Conservation (phyloP, 2,113 vertebrate species). For the Anoplopoma fimbria region DNA sequence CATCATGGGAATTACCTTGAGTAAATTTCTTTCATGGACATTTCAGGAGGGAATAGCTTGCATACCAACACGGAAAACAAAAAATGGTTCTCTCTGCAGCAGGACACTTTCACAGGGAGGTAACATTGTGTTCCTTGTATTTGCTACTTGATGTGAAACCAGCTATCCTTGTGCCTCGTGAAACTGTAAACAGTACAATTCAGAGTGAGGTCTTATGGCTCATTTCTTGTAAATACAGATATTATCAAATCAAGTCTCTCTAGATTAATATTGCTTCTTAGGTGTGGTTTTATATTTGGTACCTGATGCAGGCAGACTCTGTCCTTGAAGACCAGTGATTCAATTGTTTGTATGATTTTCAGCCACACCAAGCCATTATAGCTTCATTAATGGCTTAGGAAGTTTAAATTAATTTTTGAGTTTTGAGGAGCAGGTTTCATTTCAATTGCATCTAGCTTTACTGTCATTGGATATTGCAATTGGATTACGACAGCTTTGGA, state of each 20-base stretch:
- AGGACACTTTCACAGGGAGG: not conserved
- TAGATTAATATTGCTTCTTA: not conserved
- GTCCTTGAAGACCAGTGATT: not conserved
- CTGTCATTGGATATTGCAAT: not conserved
- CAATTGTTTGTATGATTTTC: not conserved
- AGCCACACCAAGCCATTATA: not conserved
- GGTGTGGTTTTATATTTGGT: not conserved
- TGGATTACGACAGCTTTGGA: not conserved
- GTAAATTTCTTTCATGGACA: conserved; percentile 5
- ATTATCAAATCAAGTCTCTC: not conserved
- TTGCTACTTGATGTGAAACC: not conserved
- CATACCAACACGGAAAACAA: not conserved
- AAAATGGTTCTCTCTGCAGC: not conserved
- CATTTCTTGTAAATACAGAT: not conserved
- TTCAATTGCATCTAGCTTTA: not conserved
- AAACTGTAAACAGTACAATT: not conserved
- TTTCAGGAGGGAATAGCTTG: conserved; percentile 9
- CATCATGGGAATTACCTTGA: conserved; percentile 37
- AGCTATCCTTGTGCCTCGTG: not conserved
- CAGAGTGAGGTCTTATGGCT: not conserved
- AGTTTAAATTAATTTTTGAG: not conserved
- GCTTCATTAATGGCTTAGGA: not conserved
- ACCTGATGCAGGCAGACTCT: not conserved
- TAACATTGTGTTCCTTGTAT: not conserved
- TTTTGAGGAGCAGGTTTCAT: not conserved